phyloP scores from a whole-genome alignment of 2,113 vertebrate genomes.

The cat (Felis catus) region F.catus_Fca126_mat1.0 CM031412.1:126342001-126342500 shows the following conservation, averaged over 20 bases:
- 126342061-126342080: not conserved
- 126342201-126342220: not conserved
- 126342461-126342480: too few species aligned
- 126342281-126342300: not conserved
- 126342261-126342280: not conserved
- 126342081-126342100: not conserved
- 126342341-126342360: not conserved
- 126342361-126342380: constrained; percentile 16
- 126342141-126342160: not conserved
- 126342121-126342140: not conserved
- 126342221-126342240: not conserved
- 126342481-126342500: too few species aligned
- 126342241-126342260: not conserved
- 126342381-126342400: not conserved
- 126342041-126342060: not conserved
- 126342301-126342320: not conserved
- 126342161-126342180: not conserved
- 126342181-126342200: not conserved
- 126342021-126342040: not conserved
- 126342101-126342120: not conserved
- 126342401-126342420: not conserved
- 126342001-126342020: not conserved
- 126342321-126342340: not conserved
- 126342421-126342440: not conserved
- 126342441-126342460: too few species aligned